Evolutionary conservation across 2,113 vertebrate genomes (phyloP).

Genomic region (Microtus montanus): DNA sequence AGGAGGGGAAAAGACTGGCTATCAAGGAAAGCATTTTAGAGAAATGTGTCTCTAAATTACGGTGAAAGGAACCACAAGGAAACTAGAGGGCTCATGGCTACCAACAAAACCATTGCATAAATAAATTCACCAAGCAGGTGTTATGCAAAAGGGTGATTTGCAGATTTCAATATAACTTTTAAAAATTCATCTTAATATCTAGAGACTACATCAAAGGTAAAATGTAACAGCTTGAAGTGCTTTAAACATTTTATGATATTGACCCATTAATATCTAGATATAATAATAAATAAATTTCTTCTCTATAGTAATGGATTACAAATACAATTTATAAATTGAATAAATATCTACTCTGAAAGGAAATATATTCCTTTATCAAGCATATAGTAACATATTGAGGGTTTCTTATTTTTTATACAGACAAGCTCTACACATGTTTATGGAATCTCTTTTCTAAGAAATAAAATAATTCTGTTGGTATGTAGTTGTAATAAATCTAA

Average conservation of each 20-base stretch:
- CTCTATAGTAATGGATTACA: neutral
- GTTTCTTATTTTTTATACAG: neutral
- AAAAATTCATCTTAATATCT: neutral
- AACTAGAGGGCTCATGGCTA: neutral
- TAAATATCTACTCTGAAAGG: neutral
- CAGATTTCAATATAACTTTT: neutral
- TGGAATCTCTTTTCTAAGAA: neutral
- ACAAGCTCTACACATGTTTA: neutral
- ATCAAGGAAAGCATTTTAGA: neutral
- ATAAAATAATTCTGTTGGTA: neutral
- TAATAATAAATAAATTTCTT: neutral
- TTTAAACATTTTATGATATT: neutral
- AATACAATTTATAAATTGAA: neutral
- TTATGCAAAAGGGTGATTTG: neutral
- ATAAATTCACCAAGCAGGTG: neutral
- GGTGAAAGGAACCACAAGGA: neutral
- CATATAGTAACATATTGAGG: neutral
- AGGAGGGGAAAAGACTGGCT: neutral
- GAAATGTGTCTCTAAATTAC: neutral
- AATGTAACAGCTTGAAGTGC: neutral
- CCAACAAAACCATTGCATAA: neutral
- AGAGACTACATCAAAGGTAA: neutral
- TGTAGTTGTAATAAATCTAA: neutral
- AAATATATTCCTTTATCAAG: neutral
- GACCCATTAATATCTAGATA: neutral